Conservation (phyloP, 2,113 vertebrate species). For the Corvus hawaiiensis region DNA sequence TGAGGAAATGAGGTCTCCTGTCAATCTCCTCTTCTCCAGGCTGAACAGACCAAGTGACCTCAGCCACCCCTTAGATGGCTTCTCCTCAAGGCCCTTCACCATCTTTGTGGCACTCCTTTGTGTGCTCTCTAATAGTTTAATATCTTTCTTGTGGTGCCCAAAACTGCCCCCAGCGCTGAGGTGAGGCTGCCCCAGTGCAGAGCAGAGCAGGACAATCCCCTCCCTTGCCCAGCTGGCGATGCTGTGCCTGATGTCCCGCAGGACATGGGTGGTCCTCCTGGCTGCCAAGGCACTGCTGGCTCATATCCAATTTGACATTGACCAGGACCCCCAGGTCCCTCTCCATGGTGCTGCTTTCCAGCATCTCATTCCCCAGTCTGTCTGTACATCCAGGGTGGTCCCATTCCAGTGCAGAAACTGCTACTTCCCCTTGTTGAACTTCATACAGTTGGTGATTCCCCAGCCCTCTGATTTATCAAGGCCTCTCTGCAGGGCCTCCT, state of each 20-base stretch:
- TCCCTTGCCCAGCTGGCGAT: accelerated
- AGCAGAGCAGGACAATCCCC: background rate
- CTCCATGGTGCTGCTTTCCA: background rate
- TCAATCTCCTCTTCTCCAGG: background rate
- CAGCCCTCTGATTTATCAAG: background rate
- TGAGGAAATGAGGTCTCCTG: background rate
- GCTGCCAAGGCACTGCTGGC: background rate
- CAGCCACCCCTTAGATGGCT: background rate
- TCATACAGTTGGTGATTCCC: background rate
- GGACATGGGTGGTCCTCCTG: accelerated
- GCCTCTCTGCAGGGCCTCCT: background rate
- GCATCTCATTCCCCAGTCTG: background rate
- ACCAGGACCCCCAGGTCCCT: background rate
- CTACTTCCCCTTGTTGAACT: background rate
- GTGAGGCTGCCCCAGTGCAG: background rate
- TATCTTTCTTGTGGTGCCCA: background rate
- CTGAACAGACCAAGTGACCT: background rate
- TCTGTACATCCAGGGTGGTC: too few relatives aligned
- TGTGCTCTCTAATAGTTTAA: background rate
- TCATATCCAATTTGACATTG: accelerated
- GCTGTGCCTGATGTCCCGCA: background rate
- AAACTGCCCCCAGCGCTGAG: background rate
- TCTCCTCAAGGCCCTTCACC: background rate
- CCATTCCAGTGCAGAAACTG: background rate
- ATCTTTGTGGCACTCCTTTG: background rate